Evolutionary conservation across 2,888 invertebrate species (phyloP), one percentile per base, ranked within the genome.

Genomic region (Acronicta alni): DNA sequence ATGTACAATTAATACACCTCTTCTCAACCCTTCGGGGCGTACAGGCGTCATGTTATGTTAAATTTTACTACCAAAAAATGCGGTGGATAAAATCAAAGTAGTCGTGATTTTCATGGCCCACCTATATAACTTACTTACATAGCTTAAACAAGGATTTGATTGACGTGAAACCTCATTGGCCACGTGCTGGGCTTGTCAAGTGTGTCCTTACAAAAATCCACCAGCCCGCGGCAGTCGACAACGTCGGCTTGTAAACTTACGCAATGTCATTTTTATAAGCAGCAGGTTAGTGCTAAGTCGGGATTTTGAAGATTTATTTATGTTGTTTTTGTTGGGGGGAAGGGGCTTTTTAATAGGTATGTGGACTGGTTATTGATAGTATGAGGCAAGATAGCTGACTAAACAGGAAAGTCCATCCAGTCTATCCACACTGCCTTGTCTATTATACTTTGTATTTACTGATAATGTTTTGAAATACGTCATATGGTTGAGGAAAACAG

Each of bases 111-210:
- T 61, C 15, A n/a, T 20, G 35, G 70, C 75, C 60, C 37, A 4
- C 12, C 15, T 20, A 54, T 48, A 65, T 63, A 65, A 72, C 67
- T 72, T 62, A 60, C 73, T 75, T 48, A 57, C 59, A 63, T 69
- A 56, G 70, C 75, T 65, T 76, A 78, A 73, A 66, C 75, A 67
- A 74, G 67, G 63, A 74, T 83, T 82, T 84, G 84, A 84, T 83
- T 82, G 84, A 81, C 83, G 77, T 74, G 63, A 58, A 55, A 68
- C 77, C 80, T 80, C 80, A 79, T 68, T 63, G 77, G 69, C 73
- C 69, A 75, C 81, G 83, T 81, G 80, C 80, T 67, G 56, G 54
- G 81, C 69, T 72, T 84, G 60, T 67, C 77, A 78, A 82, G 76
- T 67, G 66, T 39, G 56, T 56, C 59, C 53, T 51, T 37, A 56